Base-by-base conservation (phyloP, 1,140 invertebrate species). In the Gryon sp. region DNA sequence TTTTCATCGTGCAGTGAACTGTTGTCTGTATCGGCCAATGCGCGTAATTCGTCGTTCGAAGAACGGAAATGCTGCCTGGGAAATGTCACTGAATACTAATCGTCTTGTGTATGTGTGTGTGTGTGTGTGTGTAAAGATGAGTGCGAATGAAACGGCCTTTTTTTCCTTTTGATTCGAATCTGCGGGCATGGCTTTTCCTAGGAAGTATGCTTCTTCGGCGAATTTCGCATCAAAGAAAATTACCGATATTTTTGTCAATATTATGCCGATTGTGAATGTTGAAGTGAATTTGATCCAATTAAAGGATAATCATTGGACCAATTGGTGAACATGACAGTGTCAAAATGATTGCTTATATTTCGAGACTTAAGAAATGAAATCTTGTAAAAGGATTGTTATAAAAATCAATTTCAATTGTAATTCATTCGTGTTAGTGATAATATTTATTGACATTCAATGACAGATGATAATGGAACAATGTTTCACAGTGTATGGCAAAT, bases 11-110 rank as follows among this genome's bases (percentile, higher is more conserved):
- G 3, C 34, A 6, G 41, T 24, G 20, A 11, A 8, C 18, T 9
- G 24, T 38, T 9, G 3, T 7, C 28, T 24, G 11, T 26, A 18
- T 41, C 19, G 19, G 9, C 43, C 1, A 34, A 11, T 34, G 26
- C 41, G 15, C 9, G 9, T 38, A 45, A 26, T 48, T 59, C 38
- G 40, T 30, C 24, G 4, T 40, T 55, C 36, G 22, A 5, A 26
- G 22, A 41, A 38, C 48, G 18, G 18, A 36, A 34, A 20, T n/a
- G n/a, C 48, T 36, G 14, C 20, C 11, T 16, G 7, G 28, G 7
- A 28, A 8, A 5, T 4, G 45, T 19, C 3, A 2, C 4, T 36
- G 50, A 53, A 53, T 53, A 12, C 20, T 53, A 53, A 45, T 43
- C 38, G 40, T 30, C 14, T 62, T 46, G 38, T 41, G 34, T 36